Base-by-base conservation (phyloP, 2,888 invertebrate genomes). In the Torymus texanus region DNA sequence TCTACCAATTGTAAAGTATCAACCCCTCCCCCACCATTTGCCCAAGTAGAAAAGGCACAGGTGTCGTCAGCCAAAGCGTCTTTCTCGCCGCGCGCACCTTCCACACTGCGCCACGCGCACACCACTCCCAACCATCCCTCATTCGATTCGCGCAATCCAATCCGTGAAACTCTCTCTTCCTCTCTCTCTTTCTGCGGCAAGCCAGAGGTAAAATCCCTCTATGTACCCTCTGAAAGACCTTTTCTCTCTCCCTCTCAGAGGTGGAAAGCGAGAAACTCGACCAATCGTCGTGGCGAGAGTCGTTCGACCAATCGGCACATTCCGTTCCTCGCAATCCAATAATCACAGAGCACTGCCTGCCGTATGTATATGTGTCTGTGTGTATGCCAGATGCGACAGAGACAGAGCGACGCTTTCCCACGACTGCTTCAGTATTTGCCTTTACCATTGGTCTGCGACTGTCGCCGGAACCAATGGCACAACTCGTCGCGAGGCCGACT, bases 381-480 rank as follows among this genome's bases (percentile, higher is more conserved):
- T 14, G 41, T 63, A 24, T 24, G 24, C 41, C 61, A 58, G 16
- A 12, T 29, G 50, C 24, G 78, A 75, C 80, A 82, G 84, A 82
- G 84, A 83, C 82, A 83, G 80, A 73, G 72, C 67, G 80, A 82
- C 82, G 41, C 41, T 85, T 86, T 83, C 85, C 79, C 83, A 85
- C 21, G 75, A 85, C 85, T 86, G 84, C 83, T 85, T 84, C 18
- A 21, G 76, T 62, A 88, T 88, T 88, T 88, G 88, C 85, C 86
- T 85, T 86, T 86, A 85, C 88, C 88, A 88, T 90, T 87, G 90
- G 88, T 87, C 88, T 88, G 86, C 86, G 89, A 88, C 85, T 89
- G 89, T 89, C 89, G 87, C 85, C 81, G 83, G 86, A 86, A 86
- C 90, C 90, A 90, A 90, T 90, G 88, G 88, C 87, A 89, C 86